These are phyloP conservation scores for Aphyosemion australe DNA, from an alignment of 2,113 vertebrate species.

Conservation along the genomic window DNA sequence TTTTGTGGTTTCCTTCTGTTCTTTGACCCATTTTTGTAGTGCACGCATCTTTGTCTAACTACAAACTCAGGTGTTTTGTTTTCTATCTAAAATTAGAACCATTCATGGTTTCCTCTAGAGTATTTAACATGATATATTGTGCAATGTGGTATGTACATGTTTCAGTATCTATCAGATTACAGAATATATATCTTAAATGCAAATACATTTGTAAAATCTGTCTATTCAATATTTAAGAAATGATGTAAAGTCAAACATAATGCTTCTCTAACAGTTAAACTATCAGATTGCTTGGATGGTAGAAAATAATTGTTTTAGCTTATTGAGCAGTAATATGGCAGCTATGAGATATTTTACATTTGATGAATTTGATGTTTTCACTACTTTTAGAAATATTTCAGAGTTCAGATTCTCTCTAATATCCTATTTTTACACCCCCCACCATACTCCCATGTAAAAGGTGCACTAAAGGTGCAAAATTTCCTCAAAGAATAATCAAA, in stretches of 20 bases:
- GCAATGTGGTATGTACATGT: no score
- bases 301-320: neutral
- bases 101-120: neutral
- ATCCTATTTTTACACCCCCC: neutral
- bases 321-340: neutral
- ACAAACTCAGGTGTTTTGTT: neutral
- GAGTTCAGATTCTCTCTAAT: neutral
- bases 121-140: no score
- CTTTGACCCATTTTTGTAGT: neutral
- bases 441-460: no score
- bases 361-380: neutral
- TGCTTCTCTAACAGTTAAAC: neutral
- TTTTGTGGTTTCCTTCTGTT: neutral
- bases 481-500: neutral
- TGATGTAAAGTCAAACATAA: no score
- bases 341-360: neutral
- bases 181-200: no score
- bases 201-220: no score
- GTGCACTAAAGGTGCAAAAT: neutral
- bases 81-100: neutral
- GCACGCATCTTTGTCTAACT: neutral
- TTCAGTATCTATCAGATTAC: no score
- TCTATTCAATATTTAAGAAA: no score
- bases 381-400: neutral
- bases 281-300: neutral